These are phyloP conservation scores for Stenurella melanura DNA, from an alignment of 2,888 invertebrate species.

Conservation along the genomic window DNA sequence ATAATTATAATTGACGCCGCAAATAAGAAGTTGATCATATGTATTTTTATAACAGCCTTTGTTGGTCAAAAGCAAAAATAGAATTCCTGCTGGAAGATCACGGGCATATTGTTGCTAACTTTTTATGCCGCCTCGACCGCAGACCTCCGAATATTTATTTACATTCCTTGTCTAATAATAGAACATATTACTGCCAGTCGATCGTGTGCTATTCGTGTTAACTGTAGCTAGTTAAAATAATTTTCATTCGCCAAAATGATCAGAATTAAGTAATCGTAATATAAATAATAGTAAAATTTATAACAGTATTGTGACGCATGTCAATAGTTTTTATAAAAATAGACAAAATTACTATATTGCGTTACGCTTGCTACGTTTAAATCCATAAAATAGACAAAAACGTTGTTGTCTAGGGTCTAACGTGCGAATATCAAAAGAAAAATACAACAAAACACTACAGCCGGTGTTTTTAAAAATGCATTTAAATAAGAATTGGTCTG, in stretches of 20 bases:
- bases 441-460: too few relatives aligned
- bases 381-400: too few relatives aligned
- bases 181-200: constrained; percentile 22
- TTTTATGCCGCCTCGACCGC: constrained; percentile 1
- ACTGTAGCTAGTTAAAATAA: not conserved
- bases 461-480: too few relatives aligned
- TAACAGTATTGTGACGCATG: not conserved
- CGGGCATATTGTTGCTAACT: constrained; percentile 33
- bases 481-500: too few relatives aligned
- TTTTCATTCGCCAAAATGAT: not conserved
- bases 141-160: constrained; percentile 34
- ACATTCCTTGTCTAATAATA: constrained; percentile 39
- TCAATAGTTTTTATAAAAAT: too few relatives aligned
- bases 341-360: too few relatives aligned
- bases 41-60: not conserved
- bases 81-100: constrained; percentile 36
- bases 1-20: too few relatives aligned
- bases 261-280: not conserved
- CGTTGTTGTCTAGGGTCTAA: too few relatives aligned
- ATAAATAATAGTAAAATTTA: not conserved
- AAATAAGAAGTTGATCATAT: too few relatives aligned
- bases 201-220: constrained; percentile 10
- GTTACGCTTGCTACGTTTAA: too few relatives aligned
- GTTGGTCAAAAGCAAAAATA: constrained; percentile 21
- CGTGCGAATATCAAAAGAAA: too few relatives aligned